Evolutionary conservation across 2,797 vertebrate species (phyloP).

Genomic region (Eptatretus atami): DNA sequence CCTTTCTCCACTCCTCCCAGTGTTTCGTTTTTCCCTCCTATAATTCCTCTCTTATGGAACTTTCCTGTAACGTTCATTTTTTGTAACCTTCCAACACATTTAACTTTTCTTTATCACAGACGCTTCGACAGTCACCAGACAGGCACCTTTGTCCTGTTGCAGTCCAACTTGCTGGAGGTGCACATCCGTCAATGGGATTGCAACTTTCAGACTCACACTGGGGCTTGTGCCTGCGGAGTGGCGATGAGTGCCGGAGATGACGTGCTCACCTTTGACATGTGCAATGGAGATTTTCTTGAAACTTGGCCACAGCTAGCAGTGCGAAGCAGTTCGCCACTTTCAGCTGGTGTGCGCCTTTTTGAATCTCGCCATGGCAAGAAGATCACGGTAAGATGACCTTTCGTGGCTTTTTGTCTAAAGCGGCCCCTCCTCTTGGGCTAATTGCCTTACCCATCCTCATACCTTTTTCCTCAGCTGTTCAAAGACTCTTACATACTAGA

Average conservation of each 20-base stretch:
- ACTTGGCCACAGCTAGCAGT: constrained; percentile 18
- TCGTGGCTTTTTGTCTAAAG: not conserved
- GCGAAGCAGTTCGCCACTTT: constrained; percentile 10
- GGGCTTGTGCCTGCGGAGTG: constrained; percentile 21
- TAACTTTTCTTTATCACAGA: constrained; percentile 12
- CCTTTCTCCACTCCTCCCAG: too few species aligned
- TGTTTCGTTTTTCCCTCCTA: too few species aligned
- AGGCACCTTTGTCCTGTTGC: constrained; percentile 22
- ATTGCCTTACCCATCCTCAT: too few species aligned
- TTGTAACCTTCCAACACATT: too few species aligned
- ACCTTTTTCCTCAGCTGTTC: too few species aligned
- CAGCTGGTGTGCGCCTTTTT: constrained; percentile 16
- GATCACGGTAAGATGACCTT: constrained; percentile 24
- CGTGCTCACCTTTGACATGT: constrained; percentile 24
- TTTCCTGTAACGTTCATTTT: too few species aligned
- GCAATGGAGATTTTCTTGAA: constrained; percentile 18
- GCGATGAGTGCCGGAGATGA: constrained; percentile 18
- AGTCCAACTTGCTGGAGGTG: constrained; percentile 17
- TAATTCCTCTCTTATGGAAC: too few species aligned
- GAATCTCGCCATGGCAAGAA: constrained; percentile 32
- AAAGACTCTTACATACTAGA: too few species aligned
- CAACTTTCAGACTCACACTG: constrained; percentile 14
- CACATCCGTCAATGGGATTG: constrained; percentile 30
- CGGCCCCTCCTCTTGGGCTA: too few species aligned
- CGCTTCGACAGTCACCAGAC: constrained; percentile 22